phyloP scores from a whole-genome alignment of 2,888 invertebrate species.

The Lochmaea crataegi region DNA sequence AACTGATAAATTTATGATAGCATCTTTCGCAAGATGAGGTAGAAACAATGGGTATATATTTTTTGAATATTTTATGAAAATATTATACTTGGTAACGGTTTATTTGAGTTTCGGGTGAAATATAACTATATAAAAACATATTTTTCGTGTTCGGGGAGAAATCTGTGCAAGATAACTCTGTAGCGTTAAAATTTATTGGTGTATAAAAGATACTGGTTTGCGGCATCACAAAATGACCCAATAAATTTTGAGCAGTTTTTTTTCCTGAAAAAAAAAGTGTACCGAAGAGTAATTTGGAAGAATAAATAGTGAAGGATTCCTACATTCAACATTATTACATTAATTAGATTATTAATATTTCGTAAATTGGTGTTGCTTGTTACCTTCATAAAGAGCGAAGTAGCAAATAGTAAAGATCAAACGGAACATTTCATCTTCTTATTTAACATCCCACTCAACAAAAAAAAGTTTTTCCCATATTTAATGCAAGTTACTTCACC shows the following conservation, averaged over 20 bases:
- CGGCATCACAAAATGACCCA: neutral
- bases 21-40: slow-evolving; percentile 19
- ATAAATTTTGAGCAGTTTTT: neutral
- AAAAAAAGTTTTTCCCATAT: too few relatives aligned
- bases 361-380: too few relatives aligned
- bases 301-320: too few relatives aligned
- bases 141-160: neutral
- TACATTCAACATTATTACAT: too few relatives aligned
- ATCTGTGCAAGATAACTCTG: neutral
- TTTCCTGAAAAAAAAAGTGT: neutral
- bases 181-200: neutral
- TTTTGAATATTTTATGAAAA: slow-evolving; percentile 7
- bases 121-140: neutral
- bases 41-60: slow-evolving; percentile 28
- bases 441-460: too few relatives aligned
- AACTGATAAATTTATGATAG: slow-evolving; percentile 21
- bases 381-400: too few relatives aligned
- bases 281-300: too few relatives aligned
- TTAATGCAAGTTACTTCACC: too few relatives aligned
- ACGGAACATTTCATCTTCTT: too few relatives aligned
- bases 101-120: neutral
- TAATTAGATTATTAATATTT: too few relatives aligned
- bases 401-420: too few relatives aligned
- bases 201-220: neutral
- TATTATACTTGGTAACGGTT: neutral